Evolutionary conservation across 2,888 invertebrate species (phyloP).

Genomic region (Halictus ligatus): DNA sequence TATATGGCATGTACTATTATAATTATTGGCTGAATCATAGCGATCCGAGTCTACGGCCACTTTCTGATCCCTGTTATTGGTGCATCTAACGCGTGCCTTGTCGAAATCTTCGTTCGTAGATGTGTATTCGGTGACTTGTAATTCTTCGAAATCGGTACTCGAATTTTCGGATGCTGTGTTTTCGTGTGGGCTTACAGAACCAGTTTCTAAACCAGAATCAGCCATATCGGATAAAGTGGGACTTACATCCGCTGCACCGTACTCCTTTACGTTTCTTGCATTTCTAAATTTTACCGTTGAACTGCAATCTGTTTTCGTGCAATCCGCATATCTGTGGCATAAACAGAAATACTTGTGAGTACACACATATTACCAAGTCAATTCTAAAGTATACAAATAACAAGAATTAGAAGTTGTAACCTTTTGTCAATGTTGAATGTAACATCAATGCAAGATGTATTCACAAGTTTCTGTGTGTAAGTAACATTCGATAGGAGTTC

Average conservation of each 20-base stretch:
- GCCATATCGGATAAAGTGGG: conserved; percentile 81
- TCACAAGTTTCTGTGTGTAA: conserved; percentile 39
- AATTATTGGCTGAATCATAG: conserved; percentile 50
- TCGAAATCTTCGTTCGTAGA: conserved; percentile 80
- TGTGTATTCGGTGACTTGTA: conserved; percentile 77
- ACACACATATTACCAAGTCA: neutral
- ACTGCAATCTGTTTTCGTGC: conserved; percentile 35
- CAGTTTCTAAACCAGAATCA: conserved; percentile 84
- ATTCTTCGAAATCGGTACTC: conserved; percentile 80
- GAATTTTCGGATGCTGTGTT: conserved; percentile 83
- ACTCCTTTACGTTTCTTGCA: conserved; percentile 53
- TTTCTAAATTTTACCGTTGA: conserved; percentile 23
- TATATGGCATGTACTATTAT: conserved; percentile 32
- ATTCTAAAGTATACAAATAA: neutral
- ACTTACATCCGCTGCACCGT: conserved; percentile 70
- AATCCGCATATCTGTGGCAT: conserved; percentile 57
- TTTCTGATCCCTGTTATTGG: conserved; percentile 57
- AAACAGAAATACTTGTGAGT: conserved; percentile 35
- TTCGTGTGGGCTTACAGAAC: conserved; percentile 83
- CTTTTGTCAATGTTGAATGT: conserved; percentile 52
- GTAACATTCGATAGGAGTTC: conserved; percentile 70
- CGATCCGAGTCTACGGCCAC: conserved; percentile 39
- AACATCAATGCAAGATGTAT: conserved; percentile 41
- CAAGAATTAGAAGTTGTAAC: conserved; percentile 44
- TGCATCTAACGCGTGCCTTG: conserved; percentile 65